Evolutionary conservation across 64 coral and sea anemone genomes (phyloP).

Genomic region (Hydrozoanthus tunicans): DNA sequence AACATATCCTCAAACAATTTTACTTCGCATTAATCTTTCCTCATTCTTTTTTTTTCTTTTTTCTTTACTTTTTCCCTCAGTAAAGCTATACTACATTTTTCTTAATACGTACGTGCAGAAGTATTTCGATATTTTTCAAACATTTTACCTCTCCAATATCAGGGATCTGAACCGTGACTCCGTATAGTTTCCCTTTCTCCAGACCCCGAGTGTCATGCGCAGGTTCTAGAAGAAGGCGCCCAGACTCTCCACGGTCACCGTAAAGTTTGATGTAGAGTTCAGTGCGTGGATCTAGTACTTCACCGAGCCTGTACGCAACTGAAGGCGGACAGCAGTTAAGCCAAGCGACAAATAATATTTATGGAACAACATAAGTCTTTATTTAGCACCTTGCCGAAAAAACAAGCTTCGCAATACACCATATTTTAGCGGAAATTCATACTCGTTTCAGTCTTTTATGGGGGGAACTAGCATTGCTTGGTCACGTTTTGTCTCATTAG

Average conservation of each 20-base stretch:
- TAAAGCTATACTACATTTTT: too few relatives aligned
- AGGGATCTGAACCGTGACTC: conserved; percentile 70
- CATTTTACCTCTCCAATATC: conserved; percentile 88
- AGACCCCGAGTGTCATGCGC: conserved; percentile 29
- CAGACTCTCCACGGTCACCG: conserved; percentile 40
- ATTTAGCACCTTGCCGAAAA: too few relatives aligned
- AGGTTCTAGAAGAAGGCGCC: conserved; percentile 31
- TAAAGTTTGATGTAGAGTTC: conserved; percentile 42
- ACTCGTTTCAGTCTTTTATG: too few relatives aligned
- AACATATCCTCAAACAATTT: too few relatives aligned
- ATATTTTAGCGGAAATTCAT: too few relatives aligned
- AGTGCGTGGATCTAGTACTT: conserved; percentile 21
- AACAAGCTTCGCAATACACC: too few relatives aligned
- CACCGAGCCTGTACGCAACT: conserved; percentile 51
- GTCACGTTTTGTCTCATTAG: too few relatives aligned
- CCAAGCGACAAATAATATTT: neutral
- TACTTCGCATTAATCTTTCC: too few relatives aligned
- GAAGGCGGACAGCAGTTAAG: neutral
- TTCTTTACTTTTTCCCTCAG: too few relatives aligned
- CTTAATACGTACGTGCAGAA: neutral
- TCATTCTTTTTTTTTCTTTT: too few relatives aligned
- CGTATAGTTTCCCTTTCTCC: conserved; percentile 70
- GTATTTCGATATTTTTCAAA: neutral
- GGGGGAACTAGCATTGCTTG: too few relatives aligned
- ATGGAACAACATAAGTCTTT: too few relatives aligned